phyloP scores from a whole-genome alignment of 37 sponge, comb jelly and placozoan genomes.

The Oopsacas minuta region DNA sequence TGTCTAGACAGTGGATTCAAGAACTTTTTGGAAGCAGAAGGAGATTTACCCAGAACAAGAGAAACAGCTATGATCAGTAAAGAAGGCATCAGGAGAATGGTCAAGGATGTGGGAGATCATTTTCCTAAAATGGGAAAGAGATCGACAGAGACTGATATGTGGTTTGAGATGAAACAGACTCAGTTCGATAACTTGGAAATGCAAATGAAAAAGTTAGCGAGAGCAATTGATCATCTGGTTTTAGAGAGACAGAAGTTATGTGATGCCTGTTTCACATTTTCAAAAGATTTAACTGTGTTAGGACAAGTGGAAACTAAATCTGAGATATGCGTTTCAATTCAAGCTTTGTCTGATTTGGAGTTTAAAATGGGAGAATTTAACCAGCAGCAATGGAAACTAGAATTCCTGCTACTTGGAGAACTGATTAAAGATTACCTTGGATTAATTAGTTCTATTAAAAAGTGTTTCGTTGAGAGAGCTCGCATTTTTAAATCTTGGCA shows the following conservation, averaged over 20 bases:
- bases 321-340: not conserved
- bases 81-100: not conserved
- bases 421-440: conserved; percentile 8
- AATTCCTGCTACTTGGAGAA: not conserved
- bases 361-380: conserved; percentile 5
- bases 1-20: not conserved
- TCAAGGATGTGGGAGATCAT: not conserved
- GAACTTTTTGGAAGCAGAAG: not conserved
- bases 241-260: not conserved
- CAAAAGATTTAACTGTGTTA: not conserved
- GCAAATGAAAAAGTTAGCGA: conserved; percentile 9
- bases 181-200: conserved; percentile 9
- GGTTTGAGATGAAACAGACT: conserved; percentile 14
- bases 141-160: not conserved
- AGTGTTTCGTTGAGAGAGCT: not conserved
- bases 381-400: conserved; percentile 10
- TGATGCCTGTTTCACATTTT: not conserved
- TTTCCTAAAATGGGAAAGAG: not conserved
- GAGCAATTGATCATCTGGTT: not conserved
- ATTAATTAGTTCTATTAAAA: not conserved
- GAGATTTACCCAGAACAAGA: not conserved
- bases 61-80: not conserved
- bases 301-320: not conserved
- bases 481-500: not conserved
- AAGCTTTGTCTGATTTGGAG: not conserved